A percentile compares a stretch with the other conserved stretches of the same genome.
Conservation (phyloP, 2,113 vertebrate species). For the Tor tambroides region DNA sequence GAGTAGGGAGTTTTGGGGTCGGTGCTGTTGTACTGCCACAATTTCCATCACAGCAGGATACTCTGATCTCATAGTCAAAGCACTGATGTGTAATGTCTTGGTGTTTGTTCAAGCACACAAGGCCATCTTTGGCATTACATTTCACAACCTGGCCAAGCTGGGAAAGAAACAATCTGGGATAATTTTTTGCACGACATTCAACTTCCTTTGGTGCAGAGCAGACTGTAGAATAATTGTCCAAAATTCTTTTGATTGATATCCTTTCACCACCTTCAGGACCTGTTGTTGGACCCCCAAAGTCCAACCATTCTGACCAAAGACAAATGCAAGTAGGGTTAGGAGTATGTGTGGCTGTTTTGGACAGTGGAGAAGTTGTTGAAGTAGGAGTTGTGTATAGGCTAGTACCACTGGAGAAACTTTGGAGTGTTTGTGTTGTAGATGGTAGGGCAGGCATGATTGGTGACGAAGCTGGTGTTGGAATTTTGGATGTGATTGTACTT, state of each 20-base stretch:
- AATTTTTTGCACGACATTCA: conserved; percentile 47
- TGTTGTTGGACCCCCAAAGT: conserved; percentile 33
- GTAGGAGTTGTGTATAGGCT: not conserved
- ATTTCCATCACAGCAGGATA: conserved; percentile 34
- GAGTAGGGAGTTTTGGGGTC: not conserved
- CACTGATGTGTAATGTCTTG: conserved; percentile 62
- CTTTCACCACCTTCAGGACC: conserved; percentile 48
- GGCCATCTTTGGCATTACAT: conserved; percentile 42
- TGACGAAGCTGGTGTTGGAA: not conserved
- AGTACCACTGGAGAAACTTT: not conserved
- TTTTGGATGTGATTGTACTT: conserved; percentile 11
- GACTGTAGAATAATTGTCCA: not conserved
- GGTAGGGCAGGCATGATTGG: not conserved
- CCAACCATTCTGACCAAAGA: conserved; percentile 42
- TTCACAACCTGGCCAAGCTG: conserved; percentile 58
- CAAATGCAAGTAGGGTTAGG: conserved; percentile 20
- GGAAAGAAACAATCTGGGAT: not conserved
- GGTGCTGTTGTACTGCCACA: not conserved
- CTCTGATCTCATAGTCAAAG: conserved; percentile 57
- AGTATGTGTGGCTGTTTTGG: not conserved
- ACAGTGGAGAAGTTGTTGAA: not conserved
- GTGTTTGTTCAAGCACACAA: conserved; percentile 63
- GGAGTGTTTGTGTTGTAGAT: not conserved
- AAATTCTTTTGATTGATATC: conserved; percentile 45
- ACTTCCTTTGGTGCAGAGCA: conserved; percentile 34